Conservation (phyloP, 53 echinoderm and acorn worm species). For the Zoroaster sp. region DNA sequence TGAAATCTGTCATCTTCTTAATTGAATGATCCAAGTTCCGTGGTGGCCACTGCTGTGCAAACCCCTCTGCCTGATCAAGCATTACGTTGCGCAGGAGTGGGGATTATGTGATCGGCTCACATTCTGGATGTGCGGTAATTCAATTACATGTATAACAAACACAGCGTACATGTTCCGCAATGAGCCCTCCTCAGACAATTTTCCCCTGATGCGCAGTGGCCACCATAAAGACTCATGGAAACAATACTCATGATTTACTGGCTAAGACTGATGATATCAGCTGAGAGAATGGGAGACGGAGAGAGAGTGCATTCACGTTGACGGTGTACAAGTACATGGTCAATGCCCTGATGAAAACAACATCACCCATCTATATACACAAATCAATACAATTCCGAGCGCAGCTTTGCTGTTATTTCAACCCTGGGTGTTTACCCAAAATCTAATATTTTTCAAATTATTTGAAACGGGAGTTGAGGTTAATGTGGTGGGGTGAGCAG, state of each 20-base stretch:
- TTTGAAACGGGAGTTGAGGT: slow-evolving; percentile 57
- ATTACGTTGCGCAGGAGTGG: not conserved
- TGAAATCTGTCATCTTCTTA: slow-evolving; percentile 41
- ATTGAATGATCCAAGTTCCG: slow-evolving; percentile 24
- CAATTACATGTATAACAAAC: slow-evolving; percentile 17
- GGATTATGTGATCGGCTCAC: not conserved
- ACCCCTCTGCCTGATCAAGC: not conserved
- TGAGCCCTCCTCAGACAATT: not conserved
- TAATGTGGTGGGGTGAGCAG: slow-evolving; percentile 59
- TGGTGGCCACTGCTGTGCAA: not conserved
- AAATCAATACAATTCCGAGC: slow-evolving; percentile 58
- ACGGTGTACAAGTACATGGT: slow-evolving; percentile 21
- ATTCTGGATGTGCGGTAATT: slow-evolving; percentile 24
- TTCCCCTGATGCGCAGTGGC: not conserved
- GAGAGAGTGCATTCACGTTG: slow-evolving; percentile 48
- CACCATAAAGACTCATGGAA: not conserved
- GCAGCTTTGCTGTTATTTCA: slow-evolving; percentile 54
- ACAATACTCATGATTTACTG: not conserved
- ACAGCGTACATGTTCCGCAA: not conserved
- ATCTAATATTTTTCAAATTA: slow-evolving; percentile 62
- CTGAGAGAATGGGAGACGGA: not conserved
- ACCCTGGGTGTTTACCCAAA: slow-evolving; percentile 54
- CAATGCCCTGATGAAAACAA: slow-evolving; percentile 53
- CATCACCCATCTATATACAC: slow-evolving; percentile 55
- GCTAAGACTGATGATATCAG: not conserved